These are phyloP conservation scores for Callospermophilus lateralis DNA, from an alignment of 2,113 vertebrate genomes.

Conservation along the genomic window DNA sequence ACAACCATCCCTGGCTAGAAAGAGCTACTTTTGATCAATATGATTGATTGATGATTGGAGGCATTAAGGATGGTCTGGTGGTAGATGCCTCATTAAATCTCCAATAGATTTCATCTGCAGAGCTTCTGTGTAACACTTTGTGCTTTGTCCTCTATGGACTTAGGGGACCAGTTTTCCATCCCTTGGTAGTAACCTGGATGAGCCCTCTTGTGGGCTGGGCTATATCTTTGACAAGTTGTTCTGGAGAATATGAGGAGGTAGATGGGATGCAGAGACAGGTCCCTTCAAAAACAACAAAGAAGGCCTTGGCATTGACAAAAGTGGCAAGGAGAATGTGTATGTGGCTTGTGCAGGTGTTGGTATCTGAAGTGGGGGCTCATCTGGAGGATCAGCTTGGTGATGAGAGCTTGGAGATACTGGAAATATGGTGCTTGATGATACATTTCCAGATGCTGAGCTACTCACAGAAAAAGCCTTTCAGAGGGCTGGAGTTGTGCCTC, in stretches of 20 bases:
- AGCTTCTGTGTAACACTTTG: not conserved
- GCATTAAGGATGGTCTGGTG: slow-evolving; percentile 44
- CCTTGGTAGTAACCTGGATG: not conserved
- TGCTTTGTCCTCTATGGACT: slow-evolving; percentile 26
- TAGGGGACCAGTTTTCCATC: not conserved
- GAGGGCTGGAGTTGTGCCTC: not conserved
- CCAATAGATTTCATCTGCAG: not conserved
- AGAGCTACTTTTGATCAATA: slow-evolving; percentile 63
- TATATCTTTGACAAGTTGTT: not conserved
- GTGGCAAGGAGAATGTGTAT: not conserved
- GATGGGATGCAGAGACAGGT: not conserved
- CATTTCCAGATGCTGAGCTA: not conserved
- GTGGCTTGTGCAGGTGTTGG: not conserved
- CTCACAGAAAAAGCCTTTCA: not conserved
- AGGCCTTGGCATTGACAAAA: not conserved
- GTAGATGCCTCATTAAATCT: slow-evolving; percentile 65
- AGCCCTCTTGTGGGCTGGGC: not conserved
- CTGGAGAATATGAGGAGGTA: not conserved
- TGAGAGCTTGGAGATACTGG: not conserved
- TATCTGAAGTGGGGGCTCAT: not conserved
- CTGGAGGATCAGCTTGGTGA: not conserved
- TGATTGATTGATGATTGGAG: slow-evolving; percentile 56
- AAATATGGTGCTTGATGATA: not conserved
- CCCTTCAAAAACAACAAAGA: not conserved
- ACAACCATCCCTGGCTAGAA: not conserved